These are phyloP conservation scores for Andrena fulva DNA, from an alignment of 2,888 invertebrate species.

Conservation along the genomic window DNA sequence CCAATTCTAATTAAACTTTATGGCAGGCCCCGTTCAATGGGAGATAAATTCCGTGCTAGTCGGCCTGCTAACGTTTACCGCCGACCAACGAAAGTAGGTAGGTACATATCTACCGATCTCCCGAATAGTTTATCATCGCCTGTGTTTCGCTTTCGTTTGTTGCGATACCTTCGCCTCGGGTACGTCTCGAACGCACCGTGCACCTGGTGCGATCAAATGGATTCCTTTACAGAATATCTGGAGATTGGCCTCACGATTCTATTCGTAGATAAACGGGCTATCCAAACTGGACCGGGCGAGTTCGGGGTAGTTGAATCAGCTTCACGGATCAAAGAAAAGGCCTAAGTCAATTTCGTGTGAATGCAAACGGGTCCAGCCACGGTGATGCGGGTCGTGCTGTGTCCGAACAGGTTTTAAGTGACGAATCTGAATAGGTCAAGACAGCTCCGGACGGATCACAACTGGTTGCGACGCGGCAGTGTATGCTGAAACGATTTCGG, in stretches of 20 bases:
- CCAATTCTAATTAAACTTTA: slow-evolving; percentile 62
- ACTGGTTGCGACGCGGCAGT: slow-evolving; percentile 46
- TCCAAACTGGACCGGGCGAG: no score
- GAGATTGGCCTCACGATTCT: no score
- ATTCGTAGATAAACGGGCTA: no score
- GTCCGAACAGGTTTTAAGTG: slow-evolving; percentile 18
- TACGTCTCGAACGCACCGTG: no score
- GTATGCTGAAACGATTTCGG: slow-evolving; percentile 35
- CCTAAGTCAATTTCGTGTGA: slow-evolving; percentile 5
- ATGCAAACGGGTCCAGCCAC: slow-evolving; percentile 3
- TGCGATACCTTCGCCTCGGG: background rate
- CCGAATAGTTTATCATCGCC: slow-evolving; percentile 21
- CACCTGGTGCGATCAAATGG: no score
- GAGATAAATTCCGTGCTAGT: slow-evolving; percentile 40
- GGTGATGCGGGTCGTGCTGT: background rate
- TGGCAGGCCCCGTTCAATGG: slow-evolving; percentile 23
- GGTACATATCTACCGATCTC: slow-evolving; percentile 7
- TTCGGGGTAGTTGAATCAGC: no score
- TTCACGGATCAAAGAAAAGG: background rate
- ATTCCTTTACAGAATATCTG: no score
- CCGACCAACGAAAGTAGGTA: slow-evolving; percentile 20
- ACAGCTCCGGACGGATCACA: slow-evolving; percentile 16
- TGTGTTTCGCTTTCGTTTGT: slow-evolving; percentile 1
- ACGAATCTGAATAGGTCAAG: background rate
- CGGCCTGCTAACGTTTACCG: slow-evolving; percentile 9